Conservation (phyloP, 2,113 vertebrate species). For the Alectura lathami region DNA sequence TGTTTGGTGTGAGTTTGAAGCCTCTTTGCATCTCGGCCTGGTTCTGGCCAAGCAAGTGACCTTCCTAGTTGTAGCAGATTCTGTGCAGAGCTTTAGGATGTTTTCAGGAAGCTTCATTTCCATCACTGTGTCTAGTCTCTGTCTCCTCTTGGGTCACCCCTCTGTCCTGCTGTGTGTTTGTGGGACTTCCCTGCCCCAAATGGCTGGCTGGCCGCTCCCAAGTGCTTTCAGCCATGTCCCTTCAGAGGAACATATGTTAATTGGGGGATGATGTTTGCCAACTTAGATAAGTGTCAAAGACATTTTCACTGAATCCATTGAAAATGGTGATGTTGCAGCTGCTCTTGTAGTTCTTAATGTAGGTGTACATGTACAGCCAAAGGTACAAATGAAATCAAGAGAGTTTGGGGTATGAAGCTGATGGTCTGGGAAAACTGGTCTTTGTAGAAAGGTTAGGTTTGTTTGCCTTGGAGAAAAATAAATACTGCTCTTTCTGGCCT, state of each 20-base stretch:
- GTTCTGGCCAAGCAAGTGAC: not conserved
- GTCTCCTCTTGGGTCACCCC: rapidly evolving
- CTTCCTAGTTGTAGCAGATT: not conserved
- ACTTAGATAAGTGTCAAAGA: not conserved
- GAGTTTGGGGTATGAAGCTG: not conserved
- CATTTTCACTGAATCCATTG: not conserved
- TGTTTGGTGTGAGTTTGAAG: rapidly evolving
- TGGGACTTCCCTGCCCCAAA: not conserved
- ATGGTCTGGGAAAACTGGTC: rapidly evolving
- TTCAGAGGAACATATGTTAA: not conserved
- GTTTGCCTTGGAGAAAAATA: rapidly evolving
- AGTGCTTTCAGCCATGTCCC: not conserved
- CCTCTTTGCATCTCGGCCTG: not conserved
- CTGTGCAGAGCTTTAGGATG: not conserved
- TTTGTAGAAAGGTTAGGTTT: not conserved
- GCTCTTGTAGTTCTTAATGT: not conserved
- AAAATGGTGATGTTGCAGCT: not conserved
- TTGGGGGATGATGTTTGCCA: not conserved
- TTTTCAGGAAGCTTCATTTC: not conserved
- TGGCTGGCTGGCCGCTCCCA: not conserved
- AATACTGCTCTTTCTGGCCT: not conserved
- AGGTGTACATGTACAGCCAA: not conserved
- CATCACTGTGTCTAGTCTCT: rapidly evolving
- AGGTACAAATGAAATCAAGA: not conserved
- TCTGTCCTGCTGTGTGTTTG: rapidly evolving